Evolutionary conservation across 2,888 invertebrate species (phyloP), one percentile per base, ranked within the genome.

Genomic region (Caradrina kadenii): DNA sequence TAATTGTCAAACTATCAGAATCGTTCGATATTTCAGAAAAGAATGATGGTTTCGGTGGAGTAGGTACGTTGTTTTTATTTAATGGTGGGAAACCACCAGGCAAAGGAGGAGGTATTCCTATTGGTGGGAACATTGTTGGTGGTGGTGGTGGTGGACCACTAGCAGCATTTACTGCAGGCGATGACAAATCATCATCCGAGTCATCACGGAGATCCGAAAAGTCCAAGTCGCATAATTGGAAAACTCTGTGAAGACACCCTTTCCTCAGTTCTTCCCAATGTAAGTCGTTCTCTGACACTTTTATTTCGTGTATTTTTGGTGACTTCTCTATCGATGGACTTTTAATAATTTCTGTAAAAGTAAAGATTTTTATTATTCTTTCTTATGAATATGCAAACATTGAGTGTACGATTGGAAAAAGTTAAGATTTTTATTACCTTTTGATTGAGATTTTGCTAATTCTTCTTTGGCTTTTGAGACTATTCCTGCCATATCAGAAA

Each of bases 381-480:
- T 45, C 11, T 17, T 15, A 17, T 6, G 6, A 45, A 17, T 17
- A 45, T 45, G 45, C 17, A 45, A 45, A 17, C 17, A 45, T 15
- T 45, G 5, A 45, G 11, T 45, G 17, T 45, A 5, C 5, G 17
- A 17, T 45, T 1, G 15, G 15, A 54, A 21, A 22, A 31, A 22
- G 1, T 15, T 15, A 65, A 2, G 1, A 26, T n/a, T 2, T 21
- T 53, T 0, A 26, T 79, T 96, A 90, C 96, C 97, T 93, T 98
- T 98, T 76, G 98, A 98, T 91, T 98, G 98, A 70, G 98, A 98
- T 92, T 98, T 98, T 21, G 98, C 98, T 86, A 99, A 95, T 84
- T 98, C 99, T 93, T 98, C 98, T 96, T 99, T 99, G 88, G 99
- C 99, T 96, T 99, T 98, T 63, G 98, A 98, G 81, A 99, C 98